These are phyloP conservation scores for Phaedon cochleariae DNA, from an alignment of 2,888 invertebrate species.

Conservation along the genomic window DNA sequence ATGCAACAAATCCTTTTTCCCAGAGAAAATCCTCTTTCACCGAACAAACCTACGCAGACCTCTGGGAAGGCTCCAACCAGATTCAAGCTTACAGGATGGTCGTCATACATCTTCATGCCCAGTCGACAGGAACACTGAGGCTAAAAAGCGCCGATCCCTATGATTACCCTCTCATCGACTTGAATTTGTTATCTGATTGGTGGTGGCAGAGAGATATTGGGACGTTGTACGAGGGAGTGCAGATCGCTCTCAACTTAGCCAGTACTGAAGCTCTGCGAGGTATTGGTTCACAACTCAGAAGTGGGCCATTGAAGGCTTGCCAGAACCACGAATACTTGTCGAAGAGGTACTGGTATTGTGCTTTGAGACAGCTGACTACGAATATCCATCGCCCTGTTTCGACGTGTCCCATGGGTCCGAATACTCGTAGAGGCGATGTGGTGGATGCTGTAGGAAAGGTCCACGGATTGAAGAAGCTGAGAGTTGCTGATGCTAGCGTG, in stretches of 20 bases:
- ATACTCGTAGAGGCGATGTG: constrained; percentile 66
- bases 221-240: constrained; percentile 65
- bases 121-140: constrained; percentile 36
- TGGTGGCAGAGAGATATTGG: constrained; percentile 62
- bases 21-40: constrained; percentile 33
- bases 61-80: constrained; percentile 52
- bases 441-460: constrained; percentile 70
- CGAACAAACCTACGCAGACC: constrained; percentile 50
- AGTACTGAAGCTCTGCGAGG: constrained; percentile 64
- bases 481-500: constrained; percentile 74
- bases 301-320: constrained; percentile 30
- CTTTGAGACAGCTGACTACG: constrained; percentile 24
- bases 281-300: constrained; percentile 62
- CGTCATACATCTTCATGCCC: constrained; percentile 32
- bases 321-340: constrained; percentile 18
- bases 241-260: constrained; percentile 59
- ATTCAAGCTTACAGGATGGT: constrained; percentile 50
- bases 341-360: constrained; percentile 40
- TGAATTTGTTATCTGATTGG: constrained; percentile 71
- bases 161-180: constrained; percentile 66
- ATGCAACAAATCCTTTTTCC: constrained; percentile 41
- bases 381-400: constrained; percentile 18
- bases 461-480: constrained; percentile 66
- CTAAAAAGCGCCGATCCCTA: constrained; percentile 35
- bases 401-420: constrained; percentile 67